phyloP scores from a whole-genome alignment of 2,888 invertebrate genomes.

The Didymodactylos carnosus region DNA sequence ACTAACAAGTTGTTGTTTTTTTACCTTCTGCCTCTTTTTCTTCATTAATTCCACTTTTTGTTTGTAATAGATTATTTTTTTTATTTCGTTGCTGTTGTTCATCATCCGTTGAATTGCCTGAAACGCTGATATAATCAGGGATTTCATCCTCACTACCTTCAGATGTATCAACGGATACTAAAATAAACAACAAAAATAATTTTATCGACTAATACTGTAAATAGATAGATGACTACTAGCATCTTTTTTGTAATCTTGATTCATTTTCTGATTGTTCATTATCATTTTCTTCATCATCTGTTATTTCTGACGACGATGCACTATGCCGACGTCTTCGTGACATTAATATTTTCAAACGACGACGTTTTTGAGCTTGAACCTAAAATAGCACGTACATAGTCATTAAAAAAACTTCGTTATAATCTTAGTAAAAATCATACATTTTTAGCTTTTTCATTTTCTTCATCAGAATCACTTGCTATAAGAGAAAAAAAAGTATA shows the following conservation, averaged over 20 bases:
- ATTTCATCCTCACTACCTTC: not conserved
- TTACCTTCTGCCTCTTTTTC: not conserved
- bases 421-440: not conserved
- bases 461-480: not conserved
- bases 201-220: no score
- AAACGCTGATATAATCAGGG: not conserved
- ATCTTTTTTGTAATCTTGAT: not conserved
- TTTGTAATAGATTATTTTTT: not conserved
- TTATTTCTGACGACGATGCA: not conserved
- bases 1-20: no score
- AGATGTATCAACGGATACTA: not conserved
- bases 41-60: not conserved
- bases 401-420: not conserved
- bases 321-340: not conserved
- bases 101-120: not conserved
- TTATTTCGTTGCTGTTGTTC: not conserved
- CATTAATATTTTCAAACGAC: not conserved
- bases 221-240: no score
- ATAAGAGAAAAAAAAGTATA: no score
- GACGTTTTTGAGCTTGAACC: not conserved
- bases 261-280: not conserved
- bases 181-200: no score
- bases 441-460: not conserved
- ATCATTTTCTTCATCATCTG: not conserved
- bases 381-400: no score